Conservation (phyloP, 2,113 vertebrate species). For the Lota lota region DNA sequence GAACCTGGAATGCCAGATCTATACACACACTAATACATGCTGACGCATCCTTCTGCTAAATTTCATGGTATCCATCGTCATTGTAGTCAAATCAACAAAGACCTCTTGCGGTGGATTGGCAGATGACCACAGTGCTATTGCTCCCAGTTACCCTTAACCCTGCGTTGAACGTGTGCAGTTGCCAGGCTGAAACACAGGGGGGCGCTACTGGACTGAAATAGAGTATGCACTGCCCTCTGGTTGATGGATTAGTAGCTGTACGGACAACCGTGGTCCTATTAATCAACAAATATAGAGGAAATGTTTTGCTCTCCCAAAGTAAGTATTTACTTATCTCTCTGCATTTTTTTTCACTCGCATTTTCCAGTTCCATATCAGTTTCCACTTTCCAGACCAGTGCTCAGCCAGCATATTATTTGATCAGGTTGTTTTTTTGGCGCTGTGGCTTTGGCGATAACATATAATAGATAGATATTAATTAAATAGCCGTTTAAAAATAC, state of each 20-base stretch:
- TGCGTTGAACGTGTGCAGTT: no score
- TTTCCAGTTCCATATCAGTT: slow-evolving; percentile 24
- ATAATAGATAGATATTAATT: neutral
- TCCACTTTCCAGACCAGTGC: neutral
- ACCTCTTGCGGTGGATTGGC: no score
- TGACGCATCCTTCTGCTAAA: no score
- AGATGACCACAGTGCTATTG: no score
- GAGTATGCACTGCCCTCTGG: neutral
- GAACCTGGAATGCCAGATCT: no score
- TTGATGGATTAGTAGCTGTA: neutral
- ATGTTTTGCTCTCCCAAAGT: slow-evolving; percentile 19
- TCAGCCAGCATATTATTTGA: slow-evolving; percentile 28
- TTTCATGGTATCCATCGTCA: no score
- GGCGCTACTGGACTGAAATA: slow-evolving; percentile 6
- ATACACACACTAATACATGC: no score
- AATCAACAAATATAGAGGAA: neutral
- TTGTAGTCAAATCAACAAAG: no score
- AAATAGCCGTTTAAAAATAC: neutral
- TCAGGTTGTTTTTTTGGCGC: neutral
- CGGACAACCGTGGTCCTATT: neutral
- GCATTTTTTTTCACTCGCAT: slow-evolving; percentile 4
- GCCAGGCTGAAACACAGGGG: no score
- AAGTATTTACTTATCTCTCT: neutral
- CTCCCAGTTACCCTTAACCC: no score
- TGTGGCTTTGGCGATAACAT: neutral